Evolutionary conservation across 1,140 invertebrate genomes (phyloP).

Genomic region (Drosophila sproati): DNA sequence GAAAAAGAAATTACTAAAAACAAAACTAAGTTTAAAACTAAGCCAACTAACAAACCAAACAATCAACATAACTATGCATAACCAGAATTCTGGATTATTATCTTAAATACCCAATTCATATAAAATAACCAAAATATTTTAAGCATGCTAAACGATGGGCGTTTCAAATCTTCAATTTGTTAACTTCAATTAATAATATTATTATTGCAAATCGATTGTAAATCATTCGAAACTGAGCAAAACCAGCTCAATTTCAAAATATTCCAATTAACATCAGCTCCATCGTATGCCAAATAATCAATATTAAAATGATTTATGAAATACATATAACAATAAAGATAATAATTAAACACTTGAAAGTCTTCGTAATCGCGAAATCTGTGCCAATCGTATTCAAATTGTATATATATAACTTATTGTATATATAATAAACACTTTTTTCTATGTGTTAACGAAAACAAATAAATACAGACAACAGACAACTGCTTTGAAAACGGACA

Average conservation of each 20-base stretch:
- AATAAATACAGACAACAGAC: not conserved
- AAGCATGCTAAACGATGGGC: constrained; percentile 10
- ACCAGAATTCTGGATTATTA: not conserved
- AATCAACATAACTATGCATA: constrained; percentile 18
- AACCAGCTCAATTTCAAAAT: not conserved
- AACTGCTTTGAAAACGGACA: constrained; percentile 22
- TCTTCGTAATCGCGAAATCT: constrained; percentile 68
- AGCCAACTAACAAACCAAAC: constrained; percentile 31
- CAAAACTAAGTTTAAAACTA: constrained; percentile 32
- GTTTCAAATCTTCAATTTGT: not conserved
- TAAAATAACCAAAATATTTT: not conserved
- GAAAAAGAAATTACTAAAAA: constrained; percentile 33
- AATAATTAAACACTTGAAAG: constrained; percentile 26
- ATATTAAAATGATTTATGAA: constrained; percentile 7
- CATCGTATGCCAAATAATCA: constrained; percentile 17
- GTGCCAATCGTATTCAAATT: constrained; percentile 79
- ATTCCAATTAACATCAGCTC: not conserved
- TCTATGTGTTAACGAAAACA: constrained; percentile 53
- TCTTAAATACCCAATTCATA: not conserved
- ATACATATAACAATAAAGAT: constrained; percentile 19
- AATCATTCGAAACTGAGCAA: not conserved
- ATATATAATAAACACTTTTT: constrained; percentile 67
- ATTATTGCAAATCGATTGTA: constrained; percentile 7
- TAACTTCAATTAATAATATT: not conserved
- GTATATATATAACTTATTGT: constrained; percentile 62